Percentiles rank a stretch among this genome's conserved stretches.
These are phyloP conservation scores for Indri indri DNA, from an alignment of 2,113 vertebrate species.

Conservation along the genomic window DNA sequence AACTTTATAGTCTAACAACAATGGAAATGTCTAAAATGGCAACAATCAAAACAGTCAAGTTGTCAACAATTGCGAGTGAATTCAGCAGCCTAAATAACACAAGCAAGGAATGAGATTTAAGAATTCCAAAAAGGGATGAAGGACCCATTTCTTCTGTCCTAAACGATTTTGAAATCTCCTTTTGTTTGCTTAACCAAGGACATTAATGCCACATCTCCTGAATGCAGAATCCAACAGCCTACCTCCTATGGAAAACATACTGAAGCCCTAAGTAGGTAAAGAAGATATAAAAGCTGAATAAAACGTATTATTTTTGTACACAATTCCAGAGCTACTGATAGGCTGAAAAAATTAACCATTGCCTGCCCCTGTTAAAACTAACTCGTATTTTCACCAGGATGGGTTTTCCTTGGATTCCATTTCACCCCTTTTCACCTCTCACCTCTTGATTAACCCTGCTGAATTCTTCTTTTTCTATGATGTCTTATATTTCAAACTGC, in stretches of 20 bases:
- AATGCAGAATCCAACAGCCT: not conserved
- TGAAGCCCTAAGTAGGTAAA: not conserved
- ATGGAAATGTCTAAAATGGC: not conserved
- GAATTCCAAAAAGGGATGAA: not conserved
- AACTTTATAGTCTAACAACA: not conserved
- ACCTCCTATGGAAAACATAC: not conserved
- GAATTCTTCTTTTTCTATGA: conserved; percentile 71
- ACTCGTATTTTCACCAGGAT: not conserved
- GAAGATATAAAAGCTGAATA: not conserved
- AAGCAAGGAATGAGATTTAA: not conserved
- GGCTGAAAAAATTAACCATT: not conserved
- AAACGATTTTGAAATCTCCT: not conserved
- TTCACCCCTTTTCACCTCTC: conserved; percentile 67
- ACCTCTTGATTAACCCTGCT: conserved; percentile 65
- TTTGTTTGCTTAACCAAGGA: not conserved
- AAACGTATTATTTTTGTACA: not conserved
- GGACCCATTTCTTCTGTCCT: not conserved
- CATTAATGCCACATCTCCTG: not conserved
- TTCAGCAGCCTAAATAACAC: not conserved
- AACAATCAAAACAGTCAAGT: not conserved
- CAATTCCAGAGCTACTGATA: not conserved
- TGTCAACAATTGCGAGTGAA: not conserved
- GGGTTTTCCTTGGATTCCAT: conserved; percentile 57
- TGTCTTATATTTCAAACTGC: conserved; percentile 73
- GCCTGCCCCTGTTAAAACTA: not conserved